These are phyloP conservation scores for Seira ritae DNA, from an alignment of 2,888 invertebrate genomes.

Conservation along the genomic window DNA sequence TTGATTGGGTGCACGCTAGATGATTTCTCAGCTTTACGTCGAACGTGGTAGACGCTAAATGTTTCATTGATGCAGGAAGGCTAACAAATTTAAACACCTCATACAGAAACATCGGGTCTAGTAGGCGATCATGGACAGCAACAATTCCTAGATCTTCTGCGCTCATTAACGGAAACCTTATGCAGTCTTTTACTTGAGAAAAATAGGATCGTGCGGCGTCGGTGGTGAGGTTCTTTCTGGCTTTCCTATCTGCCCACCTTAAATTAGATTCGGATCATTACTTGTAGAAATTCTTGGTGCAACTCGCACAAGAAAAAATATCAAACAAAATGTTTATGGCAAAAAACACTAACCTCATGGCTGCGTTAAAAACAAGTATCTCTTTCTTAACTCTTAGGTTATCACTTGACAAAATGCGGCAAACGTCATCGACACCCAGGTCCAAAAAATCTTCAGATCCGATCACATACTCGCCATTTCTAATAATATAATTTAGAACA, in stretches of 20 bases:
- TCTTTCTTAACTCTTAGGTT: constrained; percentile 28
- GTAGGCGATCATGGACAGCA: not conserved
- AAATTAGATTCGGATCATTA: too few relatives aligned
- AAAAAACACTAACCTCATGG: constrained; percentile 34
- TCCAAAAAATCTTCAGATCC: constrained; percentile 2
- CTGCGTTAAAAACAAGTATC: constrained; percentile 34
- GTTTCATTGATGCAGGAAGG: not conserved
- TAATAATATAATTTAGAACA: constrained; percentile 1
- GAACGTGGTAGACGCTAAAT: too few relatives aligned
- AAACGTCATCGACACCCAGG: constrained; percentile 33
- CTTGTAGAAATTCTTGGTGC: too few relatives aligned
- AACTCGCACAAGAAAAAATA: too few relatives aligned
- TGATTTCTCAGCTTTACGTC: too few relatives aligned
- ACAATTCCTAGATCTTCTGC: constrained; percentile 17
- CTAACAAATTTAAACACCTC: not conserved
- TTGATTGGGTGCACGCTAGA: too few relatives aligned
- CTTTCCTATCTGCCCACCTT: constrained; percentile 31
- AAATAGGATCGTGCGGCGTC: constrained; percentile 18
- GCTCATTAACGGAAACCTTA: constrained; percentile 47
- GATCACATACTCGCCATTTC: constrained; percentile 11
- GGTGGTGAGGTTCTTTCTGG: not conserved
- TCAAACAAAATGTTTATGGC: too few relatives aligned
- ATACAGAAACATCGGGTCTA: not conserved
- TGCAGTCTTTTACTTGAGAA: not conserved
- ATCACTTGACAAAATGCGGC: constrained; percentile 41